Evolutionary conservation across 2,888 invertebrate species (phyloP).

Genomic region (Nomada fabriciana): DNA sequence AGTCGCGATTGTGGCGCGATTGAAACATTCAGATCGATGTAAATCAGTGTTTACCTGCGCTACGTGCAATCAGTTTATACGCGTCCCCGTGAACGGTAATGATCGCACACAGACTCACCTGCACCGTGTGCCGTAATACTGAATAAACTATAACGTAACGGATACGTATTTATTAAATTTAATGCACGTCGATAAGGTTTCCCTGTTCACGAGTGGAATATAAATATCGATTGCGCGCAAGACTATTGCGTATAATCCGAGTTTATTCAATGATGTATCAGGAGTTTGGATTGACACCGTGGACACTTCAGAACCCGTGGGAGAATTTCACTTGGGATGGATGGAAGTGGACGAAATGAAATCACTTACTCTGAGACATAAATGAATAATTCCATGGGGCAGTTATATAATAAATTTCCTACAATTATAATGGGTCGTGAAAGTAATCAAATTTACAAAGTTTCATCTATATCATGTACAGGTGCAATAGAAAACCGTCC

Average conservation of each 20-base stretch:
- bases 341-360: too few relatives aligned
- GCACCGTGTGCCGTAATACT: background rate
- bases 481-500: too few relatives aligned
- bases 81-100: background rate
- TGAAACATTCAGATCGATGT: conserved; percentile 26
- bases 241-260: conserved; percentile 11
- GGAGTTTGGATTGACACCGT: conserved; percentile 12
- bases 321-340: background rate
- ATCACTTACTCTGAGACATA: too few relatives aligned
- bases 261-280: conserved; percentile 7
- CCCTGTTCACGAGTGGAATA: conserved; percentile 7
- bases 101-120: conserved; percentile 10
- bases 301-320: background rate
- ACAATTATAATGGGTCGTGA: too few relatives aligned
- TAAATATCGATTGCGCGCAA: background rate
- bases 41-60: conserved; percentile 23
- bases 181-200: conserved; percentile 22
- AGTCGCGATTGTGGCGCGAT: conserved; percentile 13
- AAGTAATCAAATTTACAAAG: too few relatives aligned
- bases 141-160: conserved; percentile 22
- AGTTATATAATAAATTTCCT: too few relatives aligned
- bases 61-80: background rate
- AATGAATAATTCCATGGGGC: too few relatives aligned
- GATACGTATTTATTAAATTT: conserved; percentile 44
- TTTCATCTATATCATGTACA: too few relatives aligned